Base-by-base conservation (phyloP, 2,888 invertebrate genomes). In the Coleophora flavipennella region DNA sequence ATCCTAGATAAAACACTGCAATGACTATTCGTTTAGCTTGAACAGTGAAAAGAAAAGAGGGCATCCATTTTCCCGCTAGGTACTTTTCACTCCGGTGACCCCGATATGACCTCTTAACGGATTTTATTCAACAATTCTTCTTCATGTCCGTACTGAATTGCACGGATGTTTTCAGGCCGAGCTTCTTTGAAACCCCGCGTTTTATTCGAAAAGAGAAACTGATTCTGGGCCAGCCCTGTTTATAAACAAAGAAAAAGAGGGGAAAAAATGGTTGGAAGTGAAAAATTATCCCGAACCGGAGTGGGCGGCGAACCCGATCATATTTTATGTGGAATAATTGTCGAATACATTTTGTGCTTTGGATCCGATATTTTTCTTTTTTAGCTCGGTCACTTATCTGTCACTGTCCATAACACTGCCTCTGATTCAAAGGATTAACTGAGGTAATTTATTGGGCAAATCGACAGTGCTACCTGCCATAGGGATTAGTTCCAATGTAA, bases 301-400 rank as follows among this genome's bases (percentile, higher is more conserved):
- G 46, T 45, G 35, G 27, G 28, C 9, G 12, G 31, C 7, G 33
- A 45, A 46, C 41, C 46, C 40, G 45, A 55, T 56, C 50, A 57
- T 59, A 57, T 56, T 59, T 57, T 52, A 57, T 45, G 42, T 36
- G 39, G 49, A 58, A 58, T 61, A 58, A 61, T 60, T 57, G 57
- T 48, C 38, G 50, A 47, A 45, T 43, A 46, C 47, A 48, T 60
- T 48, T 53, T 49, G 49, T 51, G 49, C 40, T 34, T 44, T 44
- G 20, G 6, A 20, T 4, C 20, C 6, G 20, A 20, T 20, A 20
- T 6, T 20, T 20, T 20, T 6, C 6, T 6, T 20, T 6, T 20
- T 20, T n/a, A n/a, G n/a, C 20, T 20, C 20, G 20, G 3, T 6
- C 20, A 20, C 6, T 20, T 20, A 20, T 20, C 20, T 20, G 20